Evolutionary conservation across 1,140 invertebrate species (phyloP), one percentile per base, ranked within the genome.

Genomic region (silkworm (Bombyx mori)): DNA sequence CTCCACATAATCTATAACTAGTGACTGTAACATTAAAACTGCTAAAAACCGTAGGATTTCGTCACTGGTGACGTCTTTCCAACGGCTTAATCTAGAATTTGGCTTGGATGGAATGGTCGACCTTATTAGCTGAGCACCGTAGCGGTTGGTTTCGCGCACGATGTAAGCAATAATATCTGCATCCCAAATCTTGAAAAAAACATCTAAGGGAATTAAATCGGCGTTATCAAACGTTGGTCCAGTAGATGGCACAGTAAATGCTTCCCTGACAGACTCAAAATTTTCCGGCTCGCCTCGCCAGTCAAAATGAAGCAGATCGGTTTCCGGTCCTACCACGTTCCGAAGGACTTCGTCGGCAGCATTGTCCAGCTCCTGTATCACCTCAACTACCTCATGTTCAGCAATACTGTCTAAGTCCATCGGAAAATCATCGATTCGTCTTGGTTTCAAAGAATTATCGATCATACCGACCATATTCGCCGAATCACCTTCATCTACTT

Each of bases 141-240:
- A 57, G n/a, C 60, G 44, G 42, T 62, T 62, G 18, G 60, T n/a
- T n/a, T 62, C 60, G 10, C 42, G 51, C 18, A 58, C 53, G 8
- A 56, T 58, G 12, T 18, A 18, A 18, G 12, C 12, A 18, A 18
- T 18, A 18, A 18, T 18, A 18, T 18, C 12, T 18, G 12, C 12
- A 18, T 18, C 12, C 12, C 12, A 18, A 18, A 18, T 18, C 12
- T 18, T 18, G 12, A 18, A 48, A 50, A 62, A 58, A 8, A 58
- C 44, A 3, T 58, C 52, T 4, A 58, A 44, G 12, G 56, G 60
- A 51, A 26, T 56, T 51, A 53, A 56, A 3, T 51, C 43, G 9
- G n/a, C 9, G 49, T 52, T 54, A 46, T 62, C 50, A 50, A 63
- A 63, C 9, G 51, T 58, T 53, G 62, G 56, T 10, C 50, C 53